Evolutionary conservation across 1,140 invertebrate species (phyloP).

Genomic region (Aphaenogaster floridana): DNA sequence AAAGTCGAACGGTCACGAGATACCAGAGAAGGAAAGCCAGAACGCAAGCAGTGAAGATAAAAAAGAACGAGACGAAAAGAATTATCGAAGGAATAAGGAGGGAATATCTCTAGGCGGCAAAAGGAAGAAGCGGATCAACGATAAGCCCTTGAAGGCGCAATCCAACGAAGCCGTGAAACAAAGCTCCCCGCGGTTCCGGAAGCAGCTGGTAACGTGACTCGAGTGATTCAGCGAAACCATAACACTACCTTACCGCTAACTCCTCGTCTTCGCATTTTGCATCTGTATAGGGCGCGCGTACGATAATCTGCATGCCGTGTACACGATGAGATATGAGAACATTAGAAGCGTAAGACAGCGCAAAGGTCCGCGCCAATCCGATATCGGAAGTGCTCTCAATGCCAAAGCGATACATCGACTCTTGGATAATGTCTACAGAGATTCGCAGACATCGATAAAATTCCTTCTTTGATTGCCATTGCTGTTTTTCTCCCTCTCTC

Average conservation of each 20-base stretch:
- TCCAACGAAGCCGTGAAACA: constrained; percentile 60
- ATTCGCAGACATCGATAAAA: constrained; percentile 17
- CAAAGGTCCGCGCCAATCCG: not conserved
- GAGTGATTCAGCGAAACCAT: constrained; percentile 62
- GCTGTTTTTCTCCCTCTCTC: not conserved
- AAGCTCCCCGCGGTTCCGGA: constrained; percentile 58
- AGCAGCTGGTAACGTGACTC: constrained; percentile 63
- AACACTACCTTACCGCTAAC: constrained; percentile 44
- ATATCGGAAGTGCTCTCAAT: not conserved
- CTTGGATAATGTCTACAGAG: not conserved
- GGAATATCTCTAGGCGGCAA: constrained; percentile 41
- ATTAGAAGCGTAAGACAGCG: not conserved
- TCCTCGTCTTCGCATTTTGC: constrained; percentile 12
- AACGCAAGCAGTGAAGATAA: not conserved
- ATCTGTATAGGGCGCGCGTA: not conserved
- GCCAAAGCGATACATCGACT: constrained; percentile 9
- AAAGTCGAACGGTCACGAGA: constrained; percentile 36
- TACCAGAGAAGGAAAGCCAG: constrained; percentile 17
- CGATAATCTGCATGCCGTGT: constrained; percentile 22
- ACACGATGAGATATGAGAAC: constrained; percentile 25
- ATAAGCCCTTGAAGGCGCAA: constrained; percentile 55
- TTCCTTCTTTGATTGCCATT: not conserved
- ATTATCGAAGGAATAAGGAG: constrained; percentile 41
- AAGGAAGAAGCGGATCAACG: constrained; percentile 59
- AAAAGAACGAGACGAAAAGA: constrained; percentile 21